Evolutionary conservation across 2,113 vertebrate genomes (phyloP).

Genomic region (Cyanoderma ruficeps): DNA sequence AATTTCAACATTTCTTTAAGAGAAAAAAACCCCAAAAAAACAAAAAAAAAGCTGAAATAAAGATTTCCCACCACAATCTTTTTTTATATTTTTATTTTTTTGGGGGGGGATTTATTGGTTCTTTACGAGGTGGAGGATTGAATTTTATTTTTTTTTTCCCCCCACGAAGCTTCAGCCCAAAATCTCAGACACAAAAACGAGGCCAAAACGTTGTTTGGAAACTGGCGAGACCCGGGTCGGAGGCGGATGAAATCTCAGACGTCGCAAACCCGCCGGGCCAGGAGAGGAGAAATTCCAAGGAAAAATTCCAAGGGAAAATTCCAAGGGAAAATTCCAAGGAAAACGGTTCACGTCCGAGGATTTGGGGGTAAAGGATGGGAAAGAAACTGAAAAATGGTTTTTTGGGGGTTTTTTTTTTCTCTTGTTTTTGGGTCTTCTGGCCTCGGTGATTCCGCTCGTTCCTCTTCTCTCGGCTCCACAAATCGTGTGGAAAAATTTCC

Average conservation of each 20-base stretch:
- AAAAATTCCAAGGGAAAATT: too few relatives aligned
- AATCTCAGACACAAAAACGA: constrained; percentile 26
- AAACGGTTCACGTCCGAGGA: not conserved
- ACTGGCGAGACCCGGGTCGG: constrained; percentile 51
- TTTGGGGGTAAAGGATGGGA: not conserved
- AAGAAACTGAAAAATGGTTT: not conserved
- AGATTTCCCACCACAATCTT: not conserved
- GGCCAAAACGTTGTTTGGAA: constrained; percentile 52
- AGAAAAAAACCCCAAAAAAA: too few relatives aligned
- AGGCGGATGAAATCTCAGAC: not conserved
- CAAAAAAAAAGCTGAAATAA: not conserved
- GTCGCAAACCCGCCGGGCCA: too few relatives aligned
- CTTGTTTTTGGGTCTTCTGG: not conserved
- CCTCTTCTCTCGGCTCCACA: not conserved
- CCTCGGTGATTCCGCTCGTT: not conserved
- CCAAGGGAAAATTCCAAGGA: not conserved
- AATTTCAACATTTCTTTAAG: not conserved
- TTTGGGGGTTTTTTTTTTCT: too few relatives aligned
- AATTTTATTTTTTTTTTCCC: not conserved
- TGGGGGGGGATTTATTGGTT: not conserved
- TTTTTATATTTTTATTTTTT: too few relatives aligned
- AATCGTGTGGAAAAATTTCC: too few relatives aligned
- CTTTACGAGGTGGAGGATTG: not conserved
- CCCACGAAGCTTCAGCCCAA: not conserved
- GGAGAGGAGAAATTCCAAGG: too few relatives aligned